Base-by-base conservation (phyloP, 2,797 vertebrate genomes). In the Babyrousa celebensis region DNA sequence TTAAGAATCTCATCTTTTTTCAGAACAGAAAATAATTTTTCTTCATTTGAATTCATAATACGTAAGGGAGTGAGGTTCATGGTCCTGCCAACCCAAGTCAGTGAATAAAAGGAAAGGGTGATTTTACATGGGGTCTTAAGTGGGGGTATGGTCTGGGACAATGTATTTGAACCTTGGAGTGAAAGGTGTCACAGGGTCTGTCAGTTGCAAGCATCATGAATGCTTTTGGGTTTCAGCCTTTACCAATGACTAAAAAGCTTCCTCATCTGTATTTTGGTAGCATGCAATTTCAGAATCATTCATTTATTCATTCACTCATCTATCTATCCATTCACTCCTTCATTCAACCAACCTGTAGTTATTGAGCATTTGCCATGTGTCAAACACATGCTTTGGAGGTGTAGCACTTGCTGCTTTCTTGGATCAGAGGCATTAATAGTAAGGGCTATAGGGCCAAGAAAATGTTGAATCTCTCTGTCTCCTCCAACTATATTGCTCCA, bases 41-140 rank as follows among this genome's bases (percentile, higher is more conserved):
- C 6, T 89, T 87, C 58, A 36, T 92, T 82, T 68, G 20, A 91
- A 43, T 92, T 77, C 17, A 32, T 84, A 58, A 94, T 21, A 32
- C 10, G 21, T 52, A 9, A 70, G 23, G 52, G 32, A 21, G 21
- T 88, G 48, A 78, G 43, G 15, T 18, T 58, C 10, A 14, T 56
- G 29, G 20, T 23, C 40, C 16, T 40, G 16, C 88, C 1, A 32
- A 7, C 52, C 54, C 16, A 88, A 71, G 29, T 62, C 9, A 48
- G 0, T 88, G 36, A 82, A 40, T 16, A 36, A 79, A 82, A 68
- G 48, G 10, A 85, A 91, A 56, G n/a, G 25, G 54, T 74, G 27
- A 36, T 89, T 94, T 36, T 85, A 32, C 56, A 25, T 1, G 18
- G 48, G 23, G 25, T 27, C n/a, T 0, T 5, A 4, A 43, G 40